phyloP scores from a whole-genome alignment of 2,888 invertebrate genomes.

The Hirtodrosophila confusa region DNA sequence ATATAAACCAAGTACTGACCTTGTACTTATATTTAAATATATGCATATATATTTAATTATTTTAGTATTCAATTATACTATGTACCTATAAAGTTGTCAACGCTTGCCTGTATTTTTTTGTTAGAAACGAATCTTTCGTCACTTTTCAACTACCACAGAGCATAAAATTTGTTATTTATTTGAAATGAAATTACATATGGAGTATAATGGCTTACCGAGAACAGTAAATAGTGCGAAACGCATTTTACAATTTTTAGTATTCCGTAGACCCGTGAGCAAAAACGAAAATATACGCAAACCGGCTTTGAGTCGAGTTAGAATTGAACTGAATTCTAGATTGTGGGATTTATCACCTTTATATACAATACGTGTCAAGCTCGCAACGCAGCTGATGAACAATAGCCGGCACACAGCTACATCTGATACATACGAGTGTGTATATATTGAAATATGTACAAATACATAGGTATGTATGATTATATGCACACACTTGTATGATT shows the following conservation, averaged over 20 bases:
- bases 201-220: slow-evolving; percentile 58
- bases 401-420: slow-evolving; percentile 35
- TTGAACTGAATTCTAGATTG: slow-evolving; percentile 70
- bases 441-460: neutral
- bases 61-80: too few relatives aligned
- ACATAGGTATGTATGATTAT: slow-evolving; percentile 1
- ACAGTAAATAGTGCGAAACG: slow-evolving; percentile 76
- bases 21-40: too few relatives aligned
- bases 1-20: too few relatives aligned
- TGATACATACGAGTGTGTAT: neutral
- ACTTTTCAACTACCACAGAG: too few relatives aligned
- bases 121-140: too few relatives aligned
- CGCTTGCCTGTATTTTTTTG: too few relatives aligned
- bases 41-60: too few relatives aligned
- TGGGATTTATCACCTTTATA: slow-evolving; percentile 76
- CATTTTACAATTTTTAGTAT: slow-evolving; percentile 69
- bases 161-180: too few relatives aligned
- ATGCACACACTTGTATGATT: slow-evolving; percentile 9
- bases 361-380: slow-evolving; percentile 56
- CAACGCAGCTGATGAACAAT: slow-evolving; percentile 53
- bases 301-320: slow-evolving; percentile 61
- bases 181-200: neutral
- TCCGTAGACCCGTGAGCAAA: slow-evolving; percentile 34
- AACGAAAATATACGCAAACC: slow-evolving; percentile 47
- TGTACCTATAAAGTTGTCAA: too few relatives aligned